Evolutionary conservation across 2,888 invertebrate genomes (phyloP).

Genomic region (Spialia ferax): DNA sequence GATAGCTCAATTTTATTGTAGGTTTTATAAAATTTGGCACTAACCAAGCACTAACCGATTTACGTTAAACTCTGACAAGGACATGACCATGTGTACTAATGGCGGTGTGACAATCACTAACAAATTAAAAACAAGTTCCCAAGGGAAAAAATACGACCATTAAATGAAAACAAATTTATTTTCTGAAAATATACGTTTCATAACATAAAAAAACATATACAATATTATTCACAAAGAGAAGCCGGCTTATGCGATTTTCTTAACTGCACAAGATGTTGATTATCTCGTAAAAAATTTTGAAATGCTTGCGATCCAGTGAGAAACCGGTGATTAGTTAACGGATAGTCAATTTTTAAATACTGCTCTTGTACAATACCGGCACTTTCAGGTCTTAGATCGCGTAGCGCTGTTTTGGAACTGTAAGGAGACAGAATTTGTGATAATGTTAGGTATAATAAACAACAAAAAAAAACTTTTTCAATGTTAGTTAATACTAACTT

Average conservation of each 20-base stretch:
- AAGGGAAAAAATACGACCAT: neutral
- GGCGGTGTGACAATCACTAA: neutral
- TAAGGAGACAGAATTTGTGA: neutral
- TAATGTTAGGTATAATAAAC: no score
- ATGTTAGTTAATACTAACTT: slow-evolving; percentile 49
- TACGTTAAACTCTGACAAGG: no score
- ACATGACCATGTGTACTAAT: no score
- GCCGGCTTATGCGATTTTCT: slow-evolving; percentile 39
- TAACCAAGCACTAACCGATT: no score
- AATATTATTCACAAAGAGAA: slow-evolving; percentile 49
- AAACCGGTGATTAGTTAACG: slow-evolving; percentile 56
- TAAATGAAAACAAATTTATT: slow-evolving; percentile 14
- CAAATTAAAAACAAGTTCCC: no score
- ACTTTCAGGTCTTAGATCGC: slow-evolving; percentile 3
- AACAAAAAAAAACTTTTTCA: neutral
- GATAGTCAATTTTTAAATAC: slow-evolving; percentile 30
- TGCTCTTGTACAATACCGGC: slow-evolving; percentile 12
- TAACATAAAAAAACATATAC: slow-evolving; percentile 33
- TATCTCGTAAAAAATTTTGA: slow-evolving; percentile 65
- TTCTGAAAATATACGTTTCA: slow-evolving; percentile 23
- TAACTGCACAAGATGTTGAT: slow-evolving; percentile 52
- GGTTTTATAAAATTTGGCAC: no score
- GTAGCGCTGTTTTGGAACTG: slow-evolving; percentile 24
- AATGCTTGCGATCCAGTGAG: slow-evolving; percentile 72
- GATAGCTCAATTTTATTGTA: no score